Conservation (phyloP, 2,113 vertebrate species). For the Grus americana region DNA sequence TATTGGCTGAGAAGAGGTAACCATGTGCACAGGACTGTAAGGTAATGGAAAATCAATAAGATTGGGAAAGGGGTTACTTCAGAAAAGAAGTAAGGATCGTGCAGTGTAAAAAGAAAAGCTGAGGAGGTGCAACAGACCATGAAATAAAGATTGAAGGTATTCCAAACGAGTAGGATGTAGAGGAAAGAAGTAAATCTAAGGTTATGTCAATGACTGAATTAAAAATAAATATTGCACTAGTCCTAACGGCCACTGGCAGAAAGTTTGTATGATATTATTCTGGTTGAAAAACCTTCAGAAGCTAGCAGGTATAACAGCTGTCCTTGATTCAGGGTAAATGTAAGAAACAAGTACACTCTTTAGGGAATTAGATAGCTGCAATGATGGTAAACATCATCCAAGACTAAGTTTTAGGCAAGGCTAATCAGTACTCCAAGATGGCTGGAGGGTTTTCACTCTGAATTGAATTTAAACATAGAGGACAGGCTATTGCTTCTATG, state of each 20-base stretch:
- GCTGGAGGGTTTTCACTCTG: neutral
- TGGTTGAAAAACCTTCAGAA: neutral
- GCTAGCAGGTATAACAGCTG: neutral
- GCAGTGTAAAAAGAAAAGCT: neutral
- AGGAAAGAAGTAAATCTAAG: slow-evolving; percentile 14
- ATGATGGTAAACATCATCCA: neutral
- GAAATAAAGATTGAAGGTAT: neutral
- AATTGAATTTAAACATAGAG: neutral
- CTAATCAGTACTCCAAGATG: neutral
- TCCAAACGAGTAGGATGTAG: neutral
- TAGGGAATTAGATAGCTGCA: neutral
- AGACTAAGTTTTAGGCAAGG: neutral
- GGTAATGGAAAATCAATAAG: neutral
- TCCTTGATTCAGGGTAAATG: slow-evolving; percentile 2
- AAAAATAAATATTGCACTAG: slow-evolving; percentile 7
- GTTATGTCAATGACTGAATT: neutral
- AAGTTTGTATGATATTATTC: neutral
- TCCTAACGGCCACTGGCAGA: neutral
- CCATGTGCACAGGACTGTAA: neutral
- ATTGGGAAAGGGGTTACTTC: neutral
- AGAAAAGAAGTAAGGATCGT: neutral
- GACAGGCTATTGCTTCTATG: neutral
- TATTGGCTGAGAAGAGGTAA: neutral
- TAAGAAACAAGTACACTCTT: neutral
- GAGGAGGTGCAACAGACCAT: neutral